phyloP scores from a whole-genome alignment of 2,113 vertebrate species.

The Telmatochromis brachygnathus region DNA sequence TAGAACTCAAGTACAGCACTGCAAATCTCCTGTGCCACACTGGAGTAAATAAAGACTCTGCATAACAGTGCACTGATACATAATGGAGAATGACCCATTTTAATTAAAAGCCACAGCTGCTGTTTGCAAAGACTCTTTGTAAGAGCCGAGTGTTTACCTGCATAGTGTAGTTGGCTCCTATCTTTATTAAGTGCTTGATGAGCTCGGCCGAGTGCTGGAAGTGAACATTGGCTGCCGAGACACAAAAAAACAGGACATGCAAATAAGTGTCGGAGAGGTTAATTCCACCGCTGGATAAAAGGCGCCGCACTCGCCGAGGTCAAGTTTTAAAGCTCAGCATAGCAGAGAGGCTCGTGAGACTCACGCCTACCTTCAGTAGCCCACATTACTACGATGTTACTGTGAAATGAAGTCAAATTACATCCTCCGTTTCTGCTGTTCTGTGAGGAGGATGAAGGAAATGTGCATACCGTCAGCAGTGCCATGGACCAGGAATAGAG shows the following conservation, averaged over 20 bases:
- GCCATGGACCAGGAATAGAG: constrained; percentile 86
- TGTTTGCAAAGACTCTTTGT: not conserved
- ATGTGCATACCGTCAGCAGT: constrained; percentile 84
- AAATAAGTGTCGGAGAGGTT: not conserved
- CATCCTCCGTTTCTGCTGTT: not conserved
- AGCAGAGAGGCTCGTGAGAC: not conserved
- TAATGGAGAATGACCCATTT: not conserved
- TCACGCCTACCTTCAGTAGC: not conserved
- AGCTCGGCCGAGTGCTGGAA: constrained; percentile 96
- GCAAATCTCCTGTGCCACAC: not conserved
- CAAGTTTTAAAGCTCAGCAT: not conserved
- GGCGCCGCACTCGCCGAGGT: not conserved
- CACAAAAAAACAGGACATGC: not conserved
- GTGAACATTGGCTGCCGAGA: constrained; percentile 85
- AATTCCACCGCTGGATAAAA: not conserved
- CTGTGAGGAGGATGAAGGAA: not conserved
- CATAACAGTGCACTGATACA: not conserved
- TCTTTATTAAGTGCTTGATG: constrained; percentile 91
- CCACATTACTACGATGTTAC: not conserved
- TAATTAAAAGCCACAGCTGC: not conserved
- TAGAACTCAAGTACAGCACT: not conserved
- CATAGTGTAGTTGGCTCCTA: constrained; percentile 92
- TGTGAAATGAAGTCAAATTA: not conserved
- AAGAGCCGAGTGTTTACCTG: constrained; percentile 71
- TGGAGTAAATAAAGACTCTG: not conserved